Conservation (phyloP, 2,888 invertebrate genomes). For the Pollenia labialis region DNA sequence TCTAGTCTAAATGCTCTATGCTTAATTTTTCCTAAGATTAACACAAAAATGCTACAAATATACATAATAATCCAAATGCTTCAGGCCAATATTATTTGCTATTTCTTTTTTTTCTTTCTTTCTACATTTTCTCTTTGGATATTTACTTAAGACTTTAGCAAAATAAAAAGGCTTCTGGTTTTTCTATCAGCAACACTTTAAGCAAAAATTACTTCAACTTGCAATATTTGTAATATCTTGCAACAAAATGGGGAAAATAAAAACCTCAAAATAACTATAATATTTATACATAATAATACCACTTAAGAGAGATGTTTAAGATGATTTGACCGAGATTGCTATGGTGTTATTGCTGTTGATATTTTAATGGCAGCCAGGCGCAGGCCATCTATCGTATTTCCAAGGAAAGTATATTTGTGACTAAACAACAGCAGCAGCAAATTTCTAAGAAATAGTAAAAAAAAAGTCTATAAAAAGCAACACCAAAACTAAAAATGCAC, state of each 20-base stretch:
- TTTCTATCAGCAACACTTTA: slow-evolving; percentile 43
- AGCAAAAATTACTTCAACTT: slow-evolving; percentile 25
- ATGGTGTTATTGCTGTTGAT: background rate
- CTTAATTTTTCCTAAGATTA: background rate
- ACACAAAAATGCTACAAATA: slow-evolving; percentile 36
- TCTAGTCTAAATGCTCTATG: background rate
- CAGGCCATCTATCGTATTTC: slow-evolving; percentile 60
- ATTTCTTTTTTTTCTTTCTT: background rate
- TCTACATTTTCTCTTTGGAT: slow-evolving; percentile 23
- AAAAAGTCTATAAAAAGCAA: slow-evolving; percentile 11
- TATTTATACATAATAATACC: slow-evolving; percentile 47
- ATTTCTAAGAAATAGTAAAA: background rate
- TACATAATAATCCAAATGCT: slow-evolving; percentile 53
- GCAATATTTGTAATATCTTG: background rate
- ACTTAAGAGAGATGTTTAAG: slow-evolving; percentile 49
- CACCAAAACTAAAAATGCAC: background rate
- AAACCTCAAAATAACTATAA: slow-evolving; percentile 48
- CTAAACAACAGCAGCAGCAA: slow-evolving; percentile 34
- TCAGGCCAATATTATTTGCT: slow-evolving; percentile 51
- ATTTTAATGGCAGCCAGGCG: slow-evolving; percentile 41
- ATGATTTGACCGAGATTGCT: slow-evolving; percentile 48
- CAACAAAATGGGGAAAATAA: slow-evolving; percentile 23
- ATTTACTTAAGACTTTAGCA: slow-evolving; percentile 52
- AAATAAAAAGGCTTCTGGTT: slow-evolving; percentile 60
- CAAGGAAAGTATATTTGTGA: slow-evolving; percentile 45